Conservation (phyloP, 2,888 invertebrate genomes). For the Marasmarcha lunaedactyla region DNA sequence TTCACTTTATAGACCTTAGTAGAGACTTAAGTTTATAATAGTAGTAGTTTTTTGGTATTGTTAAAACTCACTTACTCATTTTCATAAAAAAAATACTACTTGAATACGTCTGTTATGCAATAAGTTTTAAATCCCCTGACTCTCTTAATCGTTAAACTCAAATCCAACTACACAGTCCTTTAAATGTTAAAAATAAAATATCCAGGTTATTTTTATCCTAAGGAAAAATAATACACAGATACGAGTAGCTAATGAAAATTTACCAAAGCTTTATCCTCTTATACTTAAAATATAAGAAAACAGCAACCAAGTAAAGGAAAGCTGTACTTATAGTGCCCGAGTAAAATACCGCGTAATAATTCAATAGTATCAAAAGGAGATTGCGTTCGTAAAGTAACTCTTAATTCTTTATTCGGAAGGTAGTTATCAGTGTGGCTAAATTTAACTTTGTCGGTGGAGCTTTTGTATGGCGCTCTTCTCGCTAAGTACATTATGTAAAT, state of each 20-base stretch:
- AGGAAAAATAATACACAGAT: constrained; percentile 1
- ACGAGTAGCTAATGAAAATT: background rate
- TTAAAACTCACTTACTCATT: too few relatives aligned
- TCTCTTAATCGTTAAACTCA: too few relatives aligned
- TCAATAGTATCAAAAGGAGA: background rate
- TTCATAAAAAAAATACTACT: too few relatives aligned
- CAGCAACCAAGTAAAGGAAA: background rate
- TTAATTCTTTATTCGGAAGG: background rate
- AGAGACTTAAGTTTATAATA: too few relatives aligned
- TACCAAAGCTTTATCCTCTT: constrained; percentile 1
- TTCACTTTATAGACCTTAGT: too few relatives aligned
- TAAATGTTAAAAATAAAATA: background rate
- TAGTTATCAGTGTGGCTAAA: background rate
- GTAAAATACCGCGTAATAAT: constrained; percentile 2
- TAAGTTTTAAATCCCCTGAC: too few relatives aligned
- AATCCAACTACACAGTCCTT: too few relatives aligned
- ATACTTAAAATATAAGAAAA: background rate
- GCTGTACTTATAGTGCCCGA: constrained; percentile 1
- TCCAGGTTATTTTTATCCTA: background rate
- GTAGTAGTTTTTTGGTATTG: too few relatives aligned
- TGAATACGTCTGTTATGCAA: too few relatives aligned
- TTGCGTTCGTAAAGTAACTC: background rate
- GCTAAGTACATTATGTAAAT: constrained; percentile 63
- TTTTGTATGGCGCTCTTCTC: constrained; percentile 49
- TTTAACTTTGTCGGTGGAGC: constrained; percentile 9